Base-by-base conservation (phyloP, 2,797 vertebrate species). In the Hyperoplus lanceolatus region DNA sequence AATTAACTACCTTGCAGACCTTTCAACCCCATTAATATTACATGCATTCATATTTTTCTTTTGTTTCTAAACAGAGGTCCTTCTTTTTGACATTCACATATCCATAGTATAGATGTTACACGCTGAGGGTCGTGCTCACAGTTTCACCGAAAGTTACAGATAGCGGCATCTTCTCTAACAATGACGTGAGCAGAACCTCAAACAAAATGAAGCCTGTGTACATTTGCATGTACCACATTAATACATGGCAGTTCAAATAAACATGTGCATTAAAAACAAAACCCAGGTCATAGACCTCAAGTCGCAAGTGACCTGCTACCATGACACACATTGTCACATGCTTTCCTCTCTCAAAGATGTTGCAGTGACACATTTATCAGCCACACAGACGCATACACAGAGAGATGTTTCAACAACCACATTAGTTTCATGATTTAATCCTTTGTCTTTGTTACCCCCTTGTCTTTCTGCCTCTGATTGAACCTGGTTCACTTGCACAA, bases 301-400 rank as follows among this genome's bases (percentile, higher is more conserved):
- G 57, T 67, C 49, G 18, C 21, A 11, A 51, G 29, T 51, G 21
- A 61, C 21, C 11, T 50, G 61, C 58, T 2, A 0, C 46, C 29
- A 36, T 74, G 65, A 68, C 76, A 18, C 50, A 18, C 41, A 53
- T 39, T 49, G 36, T 58, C 53, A 36, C 64, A 65, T 3, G 0
- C 7, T 16, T 45, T 42, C 4, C n/a, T 54, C 48, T 66, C 14
- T 62, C 43, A 6, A 55, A 39, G 45, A 67, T 21, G 55, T 49
- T 54, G 41, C 46, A 56, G 16, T 77, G 49, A 84, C 59, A 71
- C 70, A 61, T 57, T 49, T 59, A 55, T n/a, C 51, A 36, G 57
- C 29, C 66, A 71, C 58, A 12, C 57, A 71, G 60, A 72, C 73
- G 45, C 58, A 11, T 43, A 29, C 57, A 49, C 4, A 18, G 12